Evolutionary conservation across 1,140 invertebrate genomes (phyloP).

Genomic region (Apis florea): DNA sequence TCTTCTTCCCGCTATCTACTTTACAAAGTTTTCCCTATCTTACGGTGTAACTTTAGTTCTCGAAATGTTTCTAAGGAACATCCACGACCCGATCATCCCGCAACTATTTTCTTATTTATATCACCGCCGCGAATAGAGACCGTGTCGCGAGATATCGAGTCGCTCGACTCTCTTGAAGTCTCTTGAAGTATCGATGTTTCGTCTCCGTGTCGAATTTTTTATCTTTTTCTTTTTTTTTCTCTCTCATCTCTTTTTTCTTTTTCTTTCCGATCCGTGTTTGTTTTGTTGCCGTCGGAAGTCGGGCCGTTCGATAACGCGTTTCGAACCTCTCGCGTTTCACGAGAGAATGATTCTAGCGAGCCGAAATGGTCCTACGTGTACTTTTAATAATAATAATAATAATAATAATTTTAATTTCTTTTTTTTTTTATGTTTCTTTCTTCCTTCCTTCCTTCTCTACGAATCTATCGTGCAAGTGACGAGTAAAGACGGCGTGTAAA

Average conservation of each 20-base stretch:
- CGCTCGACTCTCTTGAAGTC: no score
- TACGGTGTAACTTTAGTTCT: slow-evolving; percentile 49
- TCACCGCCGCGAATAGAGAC: background rate
- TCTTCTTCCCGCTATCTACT: slow-evolving; percentile 10
- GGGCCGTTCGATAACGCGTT: background rate
- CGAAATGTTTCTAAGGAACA: slow-evolving; percentile 45
- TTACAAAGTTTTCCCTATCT: slow-evolving; percentile 47
- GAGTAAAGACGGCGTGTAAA: slow-evolving; percentile 16
- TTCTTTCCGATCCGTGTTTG: background rate
- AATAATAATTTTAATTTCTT: no score
- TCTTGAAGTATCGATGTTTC: background rate
- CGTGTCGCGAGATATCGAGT: background rate
- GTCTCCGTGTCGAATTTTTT: background rate
- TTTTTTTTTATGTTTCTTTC: background rate
- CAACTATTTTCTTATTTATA: background rate
- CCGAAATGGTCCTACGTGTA: slow-evolving; percentile 1
- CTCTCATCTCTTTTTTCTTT: rapidly evolving
- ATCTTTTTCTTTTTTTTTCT: background rate
- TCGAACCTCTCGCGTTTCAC: background rate
- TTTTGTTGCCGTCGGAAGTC: background rate
- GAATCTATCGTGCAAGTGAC: background rate
- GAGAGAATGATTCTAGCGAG: background rate
- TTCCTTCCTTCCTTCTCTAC: background rate
- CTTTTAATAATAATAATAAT: no score
- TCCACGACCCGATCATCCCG: slow-evolving; percentile 10